Evolutionary conservation across 1,140 invertebrate species (phyloP), one percentile per base, ranked within the genome.

Genomic region (Papilio helenus): DNA sequence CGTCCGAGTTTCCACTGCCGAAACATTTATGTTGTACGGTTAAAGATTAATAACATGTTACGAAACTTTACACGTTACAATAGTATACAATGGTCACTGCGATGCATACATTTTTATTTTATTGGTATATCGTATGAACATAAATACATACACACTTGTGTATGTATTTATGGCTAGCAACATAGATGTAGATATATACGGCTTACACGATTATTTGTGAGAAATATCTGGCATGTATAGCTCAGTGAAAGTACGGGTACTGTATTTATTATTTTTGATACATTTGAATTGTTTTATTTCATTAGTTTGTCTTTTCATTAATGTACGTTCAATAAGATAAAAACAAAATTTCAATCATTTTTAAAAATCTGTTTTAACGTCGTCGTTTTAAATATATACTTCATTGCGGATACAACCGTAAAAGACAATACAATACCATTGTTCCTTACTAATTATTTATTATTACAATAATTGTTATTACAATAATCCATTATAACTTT

Each of bases 151-250:
- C n/a, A n/a, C n/a, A n/a, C n/a, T n/a, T n/a, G n/a, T n/a, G n/a
- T n/a, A n/a, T n/a, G n/a, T n/a, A n/a, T n/a, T n/a, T n/a, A n/a
- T 58, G 79, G 76, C 79, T 78, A 77, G 81, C 80, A 73, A 44
- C 77, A 34, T 77, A 58, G 79, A 81, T 83, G 79, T 76, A 86
- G 79, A 84, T 86, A 86, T 86, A 83, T 80, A 79, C 77, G 81
- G 82, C 82, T 84, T 83, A 82, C 83, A 79, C 85, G 76, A 82
- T 83, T 83, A 84, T 86, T 85, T 83, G 84, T 77, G 80, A 80
- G 80, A 83, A 61, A 82, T 79, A 71, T 80, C 58, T 61, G 12
- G 29, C 5, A 8, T n/a, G 79, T 79, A 84, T 76, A 79, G 84
- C 20, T 3, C 44, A 7, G 39, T n/a, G 79, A 82, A 84, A 84